A percentile compares a stretch with the other conserved stretches of the same genome.
Evolutionary conservation across 2,797 vertebrate genomes (phyloP).

Genomic region (Eleutherodactylus coqui): DNA sequence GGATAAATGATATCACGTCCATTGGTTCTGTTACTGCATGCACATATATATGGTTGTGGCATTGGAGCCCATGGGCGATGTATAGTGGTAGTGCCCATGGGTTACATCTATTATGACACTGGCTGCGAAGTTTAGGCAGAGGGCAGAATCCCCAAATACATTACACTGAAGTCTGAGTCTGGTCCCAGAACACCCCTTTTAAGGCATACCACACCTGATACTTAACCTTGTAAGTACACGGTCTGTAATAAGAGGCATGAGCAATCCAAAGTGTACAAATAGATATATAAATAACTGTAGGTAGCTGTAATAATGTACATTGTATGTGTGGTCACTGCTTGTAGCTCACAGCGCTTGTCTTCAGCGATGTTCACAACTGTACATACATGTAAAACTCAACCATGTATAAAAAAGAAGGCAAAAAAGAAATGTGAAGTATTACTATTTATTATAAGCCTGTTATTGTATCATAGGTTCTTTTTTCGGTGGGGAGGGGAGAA

Average conservation of each 20-base stretch:
- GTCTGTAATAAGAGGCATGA: slow-evolving; percentile 56
- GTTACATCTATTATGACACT: not conserved
- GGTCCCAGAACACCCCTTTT: not conserved
- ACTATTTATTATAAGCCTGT: slow-evolving; percentile 47
- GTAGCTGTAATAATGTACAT: slow-evolving; percentile 48
- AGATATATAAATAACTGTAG: slow-evolving; percentile 45
- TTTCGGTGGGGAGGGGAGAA: not conserved
- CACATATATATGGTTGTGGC: not conserved
- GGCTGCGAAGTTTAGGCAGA: not conserved
- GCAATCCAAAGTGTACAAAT: slow-evolving; percentile 44
- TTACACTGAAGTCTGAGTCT: not conserved
- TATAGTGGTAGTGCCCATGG: not conserved
- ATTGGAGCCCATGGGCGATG: not conserved
- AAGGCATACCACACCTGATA: slow-evolving; percentile 40
- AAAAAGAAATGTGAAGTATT: slow-evolving; percentile 3
- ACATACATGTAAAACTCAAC: slow-evolving; percentile 48
- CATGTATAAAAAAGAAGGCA: slow-evolving; percentile 2
- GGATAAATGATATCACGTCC: not conserved
- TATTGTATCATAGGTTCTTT: slow-evolving; percentile 42
- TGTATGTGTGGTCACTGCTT: slow-evolving; percentile 41
- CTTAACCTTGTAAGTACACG: slow-evolving; percentile 21
- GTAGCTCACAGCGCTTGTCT: slow-evolving; percentile 20
- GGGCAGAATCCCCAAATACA: not conserved
- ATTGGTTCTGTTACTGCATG: not conserved
- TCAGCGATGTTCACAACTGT: slow-evolving; percentile 52